Conservation (phyloP, 2,113 vertebrate genomes). For the Rhinopomastus cyanomelas region DNA sequence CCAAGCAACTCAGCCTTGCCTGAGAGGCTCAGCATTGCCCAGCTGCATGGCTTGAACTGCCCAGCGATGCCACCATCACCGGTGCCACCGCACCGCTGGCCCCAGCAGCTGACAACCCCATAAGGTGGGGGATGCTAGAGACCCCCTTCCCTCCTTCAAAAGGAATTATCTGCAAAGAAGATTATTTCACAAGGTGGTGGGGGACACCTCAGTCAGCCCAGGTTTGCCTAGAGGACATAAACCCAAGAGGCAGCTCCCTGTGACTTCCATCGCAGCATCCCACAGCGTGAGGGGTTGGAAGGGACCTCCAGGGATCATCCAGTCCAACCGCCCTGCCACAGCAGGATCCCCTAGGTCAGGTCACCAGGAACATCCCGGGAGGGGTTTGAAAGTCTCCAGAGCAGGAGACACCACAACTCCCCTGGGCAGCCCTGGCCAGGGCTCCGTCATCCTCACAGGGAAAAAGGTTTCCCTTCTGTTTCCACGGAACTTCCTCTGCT, state of each 20-base stretch:
- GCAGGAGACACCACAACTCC: too few species aligned
- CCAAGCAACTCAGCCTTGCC: not conserved
- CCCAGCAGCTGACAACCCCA: not conserved
- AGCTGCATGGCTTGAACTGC: not conserved
- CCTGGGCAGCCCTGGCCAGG: too few species aligned
- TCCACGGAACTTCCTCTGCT: too few species aligned
- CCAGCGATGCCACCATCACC: not conserved
- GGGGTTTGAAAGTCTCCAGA: too few species aligned
- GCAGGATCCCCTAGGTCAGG: too few species aligned
- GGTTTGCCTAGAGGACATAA: not conserved
- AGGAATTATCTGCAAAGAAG: too few species aligned
- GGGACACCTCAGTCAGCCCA: fast-evolving
- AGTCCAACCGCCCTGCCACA: too few species aligned
- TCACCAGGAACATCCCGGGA: too few species aligned
- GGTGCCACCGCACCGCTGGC: not conserved
- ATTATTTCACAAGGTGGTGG: fast-evolving
- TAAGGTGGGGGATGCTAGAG: not conserved
- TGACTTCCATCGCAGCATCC: not conserved
- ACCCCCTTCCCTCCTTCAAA: not conserved
- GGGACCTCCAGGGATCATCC: too few species aligned
- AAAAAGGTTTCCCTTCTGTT: too few species aligned
- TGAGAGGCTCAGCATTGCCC: not conserved
- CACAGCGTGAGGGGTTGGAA: too few species aligned
- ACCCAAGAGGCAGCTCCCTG: not conserved
- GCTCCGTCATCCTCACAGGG: too few species aligned